phyloP scores from a whole-genome alignment of 92 coral and sea anemone species.

The Umimayanthus kanabou region DNA sequence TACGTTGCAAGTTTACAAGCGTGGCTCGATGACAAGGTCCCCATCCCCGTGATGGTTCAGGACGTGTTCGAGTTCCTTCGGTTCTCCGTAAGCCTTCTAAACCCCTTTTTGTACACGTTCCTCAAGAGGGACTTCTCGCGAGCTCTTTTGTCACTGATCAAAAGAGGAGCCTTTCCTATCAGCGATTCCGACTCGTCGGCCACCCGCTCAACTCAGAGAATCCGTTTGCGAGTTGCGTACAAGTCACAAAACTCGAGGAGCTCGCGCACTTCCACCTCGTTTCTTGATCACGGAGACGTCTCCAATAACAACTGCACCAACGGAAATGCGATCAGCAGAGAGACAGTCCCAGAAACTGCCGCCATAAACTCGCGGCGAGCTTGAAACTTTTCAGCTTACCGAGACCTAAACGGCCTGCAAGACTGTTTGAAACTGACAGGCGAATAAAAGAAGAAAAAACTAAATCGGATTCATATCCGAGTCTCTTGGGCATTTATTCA shows the following conservation, averaged over 20 bases:
- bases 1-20: constrained; percentile 58
- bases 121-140: constrained; percentile 91
- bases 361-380: background rate
- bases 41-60: constrained; percentile 35
- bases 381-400: background rate
- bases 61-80: constrained; percentile 80
- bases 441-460: too few species aligned
- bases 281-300: constrained; percentile 23
- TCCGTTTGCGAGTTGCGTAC: constrained; percentile 25
- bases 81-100: constrained; percentile 79
- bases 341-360: background rate
- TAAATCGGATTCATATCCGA: too few species aligned
- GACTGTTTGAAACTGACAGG: background rate
- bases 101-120: constrained; percentile 94
- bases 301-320: constrained; percentile 6
- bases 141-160: constrained; percentile 69
- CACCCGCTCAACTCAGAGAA: constrained; percentile 8
- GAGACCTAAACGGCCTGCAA: background rate
- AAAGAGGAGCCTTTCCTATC: constrained; percentile 64
- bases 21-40: background rate
- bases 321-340: background rate
- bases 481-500: too few species aligned
- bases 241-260: background rate
- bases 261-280: constrained; percentile 26
- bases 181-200: constrained; percentile 61